Evolutionary conservation across 2,797 vertebrate genomes (phyloP).

Genomic region (Anguilla megastoma): DNA sequence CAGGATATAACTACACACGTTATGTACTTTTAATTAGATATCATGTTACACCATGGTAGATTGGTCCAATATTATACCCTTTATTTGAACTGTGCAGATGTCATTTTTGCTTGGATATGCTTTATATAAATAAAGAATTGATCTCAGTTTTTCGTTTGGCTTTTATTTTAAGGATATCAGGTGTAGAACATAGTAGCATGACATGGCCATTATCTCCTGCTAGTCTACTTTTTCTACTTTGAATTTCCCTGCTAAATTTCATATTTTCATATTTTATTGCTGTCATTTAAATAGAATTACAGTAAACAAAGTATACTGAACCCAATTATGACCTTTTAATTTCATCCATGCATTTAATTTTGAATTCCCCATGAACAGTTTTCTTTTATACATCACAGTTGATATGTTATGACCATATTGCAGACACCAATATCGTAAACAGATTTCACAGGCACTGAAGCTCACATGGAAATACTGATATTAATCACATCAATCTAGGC

Average conservation of each 20-base stretch:
- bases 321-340: not conserved
- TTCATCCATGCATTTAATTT: not conserved
- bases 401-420: not conserved
- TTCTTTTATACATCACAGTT: not conserved
- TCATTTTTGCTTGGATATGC: slow-evolving; percentile 19
- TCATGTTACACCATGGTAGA: slow-evolving; percentile 18
- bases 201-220: not conserved
- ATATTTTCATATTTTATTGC: not conserved
- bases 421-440: not conserved
- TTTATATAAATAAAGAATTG: slow-evolving; percentile 33
- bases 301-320: not conserved
- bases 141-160: slow-evolving; percentile 12
- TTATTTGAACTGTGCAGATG: slow-evolving; percentile 26
- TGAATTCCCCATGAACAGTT: not conserved
- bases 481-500: not conserved
- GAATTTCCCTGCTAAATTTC: not conserved
- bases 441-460: not conserved
- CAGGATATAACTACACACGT: slow-evolving; percentile 16
- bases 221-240: not conserved
- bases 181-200: not conserved
- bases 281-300: not conserved
- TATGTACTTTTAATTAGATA: slow-evolving; percentile 24
- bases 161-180: slow-evolving; percentile 20
- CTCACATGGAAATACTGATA: slow-evolving; percentile 10
- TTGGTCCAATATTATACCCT: slow-evolving; percentile 1